Conservation (phyloP, 2,888 invertebrate genomes). For the Meteorus cinctellus region DNA sequence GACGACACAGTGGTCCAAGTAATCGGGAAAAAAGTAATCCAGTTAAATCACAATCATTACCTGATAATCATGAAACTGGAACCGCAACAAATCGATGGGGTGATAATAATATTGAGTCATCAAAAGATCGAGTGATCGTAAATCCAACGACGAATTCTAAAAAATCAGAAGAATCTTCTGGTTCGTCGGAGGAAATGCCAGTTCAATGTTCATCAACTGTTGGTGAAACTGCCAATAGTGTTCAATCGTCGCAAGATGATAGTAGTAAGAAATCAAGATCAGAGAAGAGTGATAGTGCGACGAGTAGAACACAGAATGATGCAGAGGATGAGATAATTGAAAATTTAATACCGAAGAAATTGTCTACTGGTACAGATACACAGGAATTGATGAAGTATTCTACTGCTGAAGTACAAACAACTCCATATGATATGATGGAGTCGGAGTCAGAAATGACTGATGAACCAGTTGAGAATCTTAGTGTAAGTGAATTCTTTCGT, state of each 20-base stretch:
- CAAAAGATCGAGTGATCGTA: slow-evolving; percentile 60
- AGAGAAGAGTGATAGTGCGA: neutral
- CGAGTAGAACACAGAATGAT: slow-evolving; percentile 38
- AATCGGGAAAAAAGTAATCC: slow-evolving; percentile 64
- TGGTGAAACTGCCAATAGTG: slow-evolving; percentile 11
- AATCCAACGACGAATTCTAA: slow-evolving; percentile 49
- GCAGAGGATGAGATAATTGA: slow-evolving; percentile 11
- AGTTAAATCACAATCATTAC: slow-evolving; percentile 52
- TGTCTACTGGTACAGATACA: slow-evolving; percentile 66
- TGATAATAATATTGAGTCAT: slow-evolving; percentile 63
- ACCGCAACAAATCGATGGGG: slow-evolving; percentile 39
- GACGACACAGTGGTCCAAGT: slow-evolving; percentile 60
- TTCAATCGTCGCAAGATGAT: slow-evolving; percentile 24
- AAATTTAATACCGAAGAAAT: slow-evolving; percentile 50
- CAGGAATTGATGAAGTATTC: slow-evolving; percentile 63
- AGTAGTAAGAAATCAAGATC: neutral
- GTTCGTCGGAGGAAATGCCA: neutral
- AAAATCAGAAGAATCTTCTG: slow-evolving; percentile 50
- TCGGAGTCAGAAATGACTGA: slow-evolving; percentile 61
- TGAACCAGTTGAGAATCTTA: slow-evolving; percentile 68
- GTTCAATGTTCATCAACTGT: neutral
- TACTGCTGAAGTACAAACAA: slow-evolving; percentile 68
- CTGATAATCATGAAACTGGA: neutral
- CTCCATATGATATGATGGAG: slow-evolving; percentile 62
- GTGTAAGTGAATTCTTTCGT: slow-evolving; percentile 56